Evolutionary conservation across 2,113 vertebrate species (phyloP).

Genomic region (Ptychochromis oligacanthus): DNA sequence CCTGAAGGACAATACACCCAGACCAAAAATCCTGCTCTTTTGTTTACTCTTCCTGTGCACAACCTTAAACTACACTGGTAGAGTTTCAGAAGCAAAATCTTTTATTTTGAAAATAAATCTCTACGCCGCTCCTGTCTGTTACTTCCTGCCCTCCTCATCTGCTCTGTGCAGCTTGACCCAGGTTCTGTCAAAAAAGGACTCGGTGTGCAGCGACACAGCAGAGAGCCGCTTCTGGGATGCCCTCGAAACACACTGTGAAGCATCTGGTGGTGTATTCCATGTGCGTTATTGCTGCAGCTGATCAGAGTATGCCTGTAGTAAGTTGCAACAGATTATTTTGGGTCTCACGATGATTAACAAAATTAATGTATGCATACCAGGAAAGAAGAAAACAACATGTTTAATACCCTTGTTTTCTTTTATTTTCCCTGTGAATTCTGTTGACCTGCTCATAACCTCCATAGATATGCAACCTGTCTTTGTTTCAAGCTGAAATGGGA

Average conservation of each 20-base stretch:
- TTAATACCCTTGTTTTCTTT: background rate
- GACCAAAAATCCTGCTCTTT: background rate
- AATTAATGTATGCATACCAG: background rate
- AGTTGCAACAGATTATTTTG: background rate
- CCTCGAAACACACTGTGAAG: background rate
- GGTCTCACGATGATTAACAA: background rate
- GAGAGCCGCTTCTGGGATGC: background rate
- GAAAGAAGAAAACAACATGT: background rate
- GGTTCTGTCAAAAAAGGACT: background rate
- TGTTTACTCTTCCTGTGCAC: background rate
- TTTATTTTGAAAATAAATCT: conserved; percentile 4
- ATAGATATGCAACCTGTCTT: background rate
- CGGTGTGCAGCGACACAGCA: too few species aligned
- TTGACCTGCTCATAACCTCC: background rate
- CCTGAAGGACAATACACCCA: background rate
- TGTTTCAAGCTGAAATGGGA: conserved; percentile 21
- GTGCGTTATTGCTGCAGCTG: background rate
- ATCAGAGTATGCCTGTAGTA: background rate
- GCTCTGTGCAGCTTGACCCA: background rate
- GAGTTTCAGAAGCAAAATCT: background rate
- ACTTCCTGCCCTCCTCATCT: background rate
- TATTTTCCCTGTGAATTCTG: background rate
- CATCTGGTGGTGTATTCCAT: background rate
- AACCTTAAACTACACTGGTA: background rate
- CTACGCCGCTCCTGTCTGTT: background rate